phyloP scores from a whole-genome alignment of 1,140 invertebrate genomes.

The Macrobrachium rosenbergii region DNA sequence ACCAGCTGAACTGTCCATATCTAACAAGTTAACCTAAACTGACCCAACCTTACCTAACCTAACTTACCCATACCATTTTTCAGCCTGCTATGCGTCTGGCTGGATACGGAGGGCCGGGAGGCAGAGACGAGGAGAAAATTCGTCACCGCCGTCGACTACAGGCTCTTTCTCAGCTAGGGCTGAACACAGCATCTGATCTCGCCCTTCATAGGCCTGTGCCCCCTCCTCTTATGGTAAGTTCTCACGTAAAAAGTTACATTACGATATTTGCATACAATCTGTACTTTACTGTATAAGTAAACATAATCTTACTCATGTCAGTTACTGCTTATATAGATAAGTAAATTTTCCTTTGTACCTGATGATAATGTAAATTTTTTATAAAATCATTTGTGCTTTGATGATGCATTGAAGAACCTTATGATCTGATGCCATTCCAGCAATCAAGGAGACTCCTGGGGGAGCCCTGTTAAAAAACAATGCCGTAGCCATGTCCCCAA shows the following conservation, averaged over 20 bases:
- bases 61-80: not conserved
- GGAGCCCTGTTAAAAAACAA: too few species aligned
- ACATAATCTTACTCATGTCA: too few species aligned
- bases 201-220: constrained; percentile 27
- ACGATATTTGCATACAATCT: not conserved
- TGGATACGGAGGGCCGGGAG: not conserved
- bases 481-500: too few species aligned
- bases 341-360: too few species aligned
- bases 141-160: constrained; percentile 44
- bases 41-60: too few species aligned
- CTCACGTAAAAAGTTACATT: not conserved
- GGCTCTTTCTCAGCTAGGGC: constrained; percentile 41
- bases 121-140: constrained; percentile 35
- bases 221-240: not conserved
- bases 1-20: not conserved
- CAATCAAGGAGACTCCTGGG: not conserved
- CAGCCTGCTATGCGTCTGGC: not conserved
- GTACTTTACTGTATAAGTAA: too few species aligned
- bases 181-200: constrained; percentile 40
- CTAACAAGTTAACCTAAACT: not conserved
- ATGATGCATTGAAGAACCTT: too few species aligned
- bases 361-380: too few species aligned
- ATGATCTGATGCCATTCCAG: not conserved
- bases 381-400: too few species aligned
- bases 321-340: too few species aligned